Conservation (phyloP, 1,140 invertebrate genomes). For the Thaumatotibia leucotreta region DNA sequence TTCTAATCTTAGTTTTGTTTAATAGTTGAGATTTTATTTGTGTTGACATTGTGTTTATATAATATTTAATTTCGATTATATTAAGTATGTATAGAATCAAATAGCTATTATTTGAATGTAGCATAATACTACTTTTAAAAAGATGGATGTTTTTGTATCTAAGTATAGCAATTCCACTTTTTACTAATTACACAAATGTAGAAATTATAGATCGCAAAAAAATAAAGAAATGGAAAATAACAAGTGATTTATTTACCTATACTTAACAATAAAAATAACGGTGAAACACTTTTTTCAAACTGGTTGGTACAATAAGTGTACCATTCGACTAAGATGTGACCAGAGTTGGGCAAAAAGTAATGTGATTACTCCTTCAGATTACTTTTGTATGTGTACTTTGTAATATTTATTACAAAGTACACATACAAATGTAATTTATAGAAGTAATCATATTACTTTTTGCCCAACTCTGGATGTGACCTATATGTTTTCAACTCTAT, state of each 20-base stretch:
- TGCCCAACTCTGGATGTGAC: too few species aligned
- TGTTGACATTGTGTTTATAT: constrained; percentile 4
- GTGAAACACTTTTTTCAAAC: background rate
- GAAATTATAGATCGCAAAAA: constrained; percentile 43
- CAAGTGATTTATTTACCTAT: background rate
- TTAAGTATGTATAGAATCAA: constrained; percentile 15
- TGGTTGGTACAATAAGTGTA: background rate
- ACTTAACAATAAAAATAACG: constrained; percentile 9
- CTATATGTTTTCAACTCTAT: too few species aligned
- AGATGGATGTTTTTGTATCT: constrained; percentile 39
- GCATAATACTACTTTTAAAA: constrained; percentile 11
- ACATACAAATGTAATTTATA: too few species aligned
- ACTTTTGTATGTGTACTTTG: too few species aligned
- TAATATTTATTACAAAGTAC: too few species aligned
- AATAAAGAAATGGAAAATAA: constrained; percentile 23
- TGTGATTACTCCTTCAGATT: too few species aligned
- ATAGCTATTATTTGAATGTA: constrained; percentile 12
- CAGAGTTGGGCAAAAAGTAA: too few species aligned
- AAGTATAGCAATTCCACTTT: constrained; percentile 35
- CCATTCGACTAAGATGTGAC: too few species aligned
- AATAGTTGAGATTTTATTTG: constrained; percentile 4
- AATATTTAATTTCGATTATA: background rate
- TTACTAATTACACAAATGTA: constrained; percentile 45
- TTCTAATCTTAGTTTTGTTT: background rate
- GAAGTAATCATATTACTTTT: too few species aligned